Percentiles rank a stretch among this genome's conserved stretches.
Evolutionary conservation across 2,113 vertebrate species (phyloP).

Genomic region (Xiphophorus couchianus): DNA sequence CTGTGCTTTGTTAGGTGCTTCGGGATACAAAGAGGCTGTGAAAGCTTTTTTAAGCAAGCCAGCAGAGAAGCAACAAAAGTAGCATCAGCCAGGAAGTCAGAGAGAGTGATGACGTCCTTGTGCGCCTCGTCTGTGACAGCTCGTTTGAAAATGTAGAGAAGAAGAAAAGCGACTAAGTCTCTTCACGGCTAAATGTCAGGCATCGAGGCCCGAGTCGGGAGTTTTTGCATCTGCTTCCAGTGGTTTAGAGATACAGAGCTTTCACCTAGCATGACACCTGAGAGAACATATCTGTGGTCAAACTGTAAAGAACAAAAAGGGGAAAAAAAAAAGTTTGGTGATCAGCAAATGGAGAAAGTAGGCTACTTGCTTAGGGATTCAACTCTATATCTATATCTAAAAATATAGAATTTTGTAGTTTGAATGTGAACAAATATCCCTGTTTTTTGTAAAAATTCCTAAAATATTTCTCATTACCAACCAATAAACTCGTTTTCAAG

Average conservation of each 20-base stretch:
- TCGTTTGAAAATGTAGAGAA: slow-evolving; percentile 5
- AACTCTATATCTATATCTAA: background rate
- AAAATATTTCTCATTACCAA: background rate
- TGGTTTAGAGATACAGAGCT: background rate
- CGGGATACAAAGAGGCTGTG: background rate
- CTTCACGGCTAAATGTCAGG: slow-evolving; percentile 45
- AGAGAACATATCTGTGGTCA: slow-evolving; percentile 16
- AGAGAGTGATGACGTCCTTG: slow-evolving; percentile 26
- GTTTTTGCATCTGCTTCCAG: slow-evolving; percentile 22
- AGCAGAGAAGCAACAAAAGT: slow-evolving; percentile 18
- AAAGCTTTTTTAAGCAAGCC: background rate
- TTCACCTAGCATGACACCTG: slow-evolving; percentile 25
- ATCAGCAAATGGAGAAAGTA: slow-evolving; percentile 12
- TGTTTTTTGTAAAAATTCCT: background rate
- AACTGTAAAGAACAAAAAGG: slow-evolving; percentile 7
- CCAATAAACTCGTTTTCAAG: background rate
- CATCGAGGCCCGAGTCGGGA: background rate
- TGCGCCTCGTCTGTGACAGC: background rate
- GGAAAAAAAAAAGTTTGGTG: background rate
- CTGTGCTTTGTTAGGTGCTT: background rate
- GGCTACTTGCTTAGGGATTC: slow-evolving; percentile 3
- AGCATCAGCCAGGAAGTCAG: slow-evolving; percentile 1
- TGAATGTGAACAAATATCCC: too few relatives aligned
- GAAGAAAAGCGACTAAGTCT: background rate
- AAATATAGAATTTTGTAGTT: too few relatives aligned